A percentile compares a stretch with the other conserved stretches of the same genome.
Evolutionary conservation across 2,797 vertebrate genomes (phyloP).

Genomic region (Schizopygopsis malacanthus): DNA sequence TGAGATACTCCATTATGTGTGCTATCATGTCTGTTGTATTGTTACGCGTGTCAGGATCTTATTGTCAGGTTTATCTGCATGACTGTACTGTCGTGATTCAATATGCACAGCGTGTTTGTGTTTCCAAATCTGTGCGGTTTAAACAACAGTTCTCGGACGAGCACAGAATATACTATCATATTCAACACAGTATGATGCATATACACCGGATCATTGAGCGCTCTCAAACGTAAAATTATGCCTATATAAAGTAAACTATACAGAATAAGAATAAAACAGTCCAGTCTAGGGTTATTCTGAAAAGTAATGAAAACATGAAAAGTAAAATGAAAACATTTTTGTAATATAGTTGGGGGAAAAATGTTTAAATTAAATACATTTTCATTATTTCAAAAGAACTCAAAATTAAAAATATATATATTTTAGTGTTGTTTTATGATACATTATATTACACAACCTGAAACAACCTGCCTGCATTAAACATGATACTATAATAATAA

Average conservation of each 20-base stretch:
- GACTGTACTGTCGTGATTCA: background rate
- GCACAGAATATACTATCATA: background rate
- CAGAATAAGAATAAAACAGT: background rate
- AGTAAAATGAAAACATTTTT: background rate
- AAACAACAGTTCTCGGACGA: background rate
- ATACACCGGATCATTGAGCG: background rate
- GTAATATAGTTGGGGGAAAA: background rate
- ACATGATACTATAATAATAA: background rate
- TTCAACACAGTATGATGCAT: background rate
- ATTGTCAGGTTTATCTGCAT: slow-evolving; percentile 1
- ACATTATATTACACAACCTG: background rate
- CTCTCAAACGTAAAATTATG: background rate
- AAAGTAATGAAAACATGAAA: background rate
- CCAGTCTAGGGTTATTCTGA: background rate
- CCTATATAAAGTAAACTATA: background rate
- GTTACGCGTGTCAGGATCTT: slow-evolving; percentile 22
- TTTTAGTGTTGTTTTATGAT: background rate
- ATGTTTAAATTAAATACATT: background rate
- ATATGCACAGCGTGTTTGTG: background rate
- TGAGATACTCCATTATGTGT: slow-evolving; percentile 17
- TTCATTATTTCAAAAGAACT: background rate
- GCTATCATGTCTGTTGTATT: background rate
- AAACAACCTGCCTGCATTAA: background rate
- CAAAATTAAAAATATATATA: background rate
- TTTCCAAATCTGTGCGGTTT: background rate